These are phyloP conservation scores for Proales similis DNA, from an alignment of 1,140 invertebrate species.

Conservation along the genomic window DNA sequence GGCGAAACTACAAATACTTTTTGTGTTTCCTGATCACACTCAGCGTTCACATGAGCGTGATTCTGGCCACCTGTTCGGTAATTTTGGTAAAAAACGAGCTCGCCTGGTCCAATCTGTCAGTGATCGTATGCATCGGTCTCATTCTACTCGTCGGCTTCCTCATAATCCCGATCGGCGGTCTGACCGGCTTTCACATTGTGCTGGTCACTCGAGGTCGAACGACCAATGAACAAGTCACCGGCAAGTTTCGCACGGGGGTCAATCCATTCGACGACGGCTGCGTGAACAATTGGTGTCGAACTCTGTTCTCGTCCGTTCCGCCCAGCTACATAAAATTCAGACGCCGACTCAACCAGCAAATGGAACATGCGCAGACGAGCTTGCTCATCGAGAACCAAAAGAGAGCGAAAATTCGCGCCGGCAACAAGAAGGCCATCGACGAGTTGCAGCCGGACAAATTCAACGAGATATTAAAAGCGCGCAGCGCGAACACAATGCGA, in stretches of 20 bases:
- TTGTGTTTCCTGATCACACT: constrained; percentile 86
- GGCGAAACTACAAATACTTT: constrained; percentile 79
- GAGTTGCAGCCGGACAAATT: too few species aligned
- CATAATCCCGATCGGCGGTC: constrained; percentile 89
- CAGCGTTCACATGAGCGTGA: constrained; percentile 92
- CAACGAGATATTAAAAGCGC: too few species aligned
- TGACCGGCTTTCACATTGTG: constrained; percentile 94
- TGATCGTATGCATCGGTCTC: constrained; percentile 62
- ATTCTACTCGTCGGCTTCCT: constrained; percentile 82
- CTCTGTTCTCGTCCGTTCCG: constrained; percentile 22
- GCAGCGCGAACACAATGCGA: too few species aligned
- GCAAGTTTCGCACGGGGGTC: constrained; percentile 72
- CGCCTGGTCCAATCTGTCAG: constrained; percentile 42
- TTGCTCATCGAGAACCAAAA: background rate
- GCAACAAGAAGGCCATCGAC: too few species aligned
- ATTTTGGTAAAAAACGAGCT: constrained; percentile 2
- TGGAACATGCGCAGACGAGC: too few species aligned
- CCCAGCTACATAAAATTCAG: constrained; percentile 13
- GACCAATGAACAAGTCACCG: constrained; percentile 98
- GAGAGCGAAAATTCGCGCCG: constrained; percentile 32
- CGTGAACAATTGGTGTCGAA: constrained; percentile 6
- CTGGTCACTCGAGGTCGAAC: constrained; percentile 92
- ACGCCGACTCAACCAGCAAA: too few species aligned
- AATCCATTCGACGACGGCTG: constrained; percentile 66
- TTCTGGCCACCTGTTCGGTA: constrained; percentile 68